Evolutionary conservation across 35 echinoderm and acorn worm genomes (phyloP), one percentile per base, ranked within the genome.

Genomic region (Nesometra sesokonis): DNA sequence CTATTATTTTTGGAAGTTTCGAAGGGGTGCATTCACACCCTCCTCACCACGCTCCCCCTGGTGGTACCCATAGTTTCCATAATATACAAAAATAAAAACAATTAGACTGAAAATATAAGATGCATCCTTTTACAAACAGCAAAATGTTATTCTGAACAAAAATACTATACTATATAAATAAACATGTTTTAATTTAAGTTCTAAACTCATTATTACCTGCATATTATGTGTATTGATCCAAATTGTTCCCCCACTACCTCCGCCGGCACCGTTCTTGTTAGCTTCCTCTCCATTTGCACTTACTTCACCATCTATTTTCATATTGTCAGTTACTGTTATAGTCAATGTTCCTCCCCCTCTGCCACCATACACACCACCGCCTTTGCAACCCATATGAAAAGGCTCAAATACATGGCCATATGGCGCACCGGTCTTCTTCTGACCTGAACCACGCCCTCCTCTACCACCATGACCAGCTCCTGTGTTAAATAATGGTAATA

Each of bases 391-490:
- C 32, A 92, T 43, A 29, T 87, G 78, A 17, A 30, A 33, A 23
- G 93, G 93, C 32, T 95, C 93, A 85, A 84, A 95, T 23, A 95
- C 30, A 47, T 92, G 87, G 17, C 90, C 93, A 80, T 37, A 92
- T 11, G 93, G 83, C 17, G 90, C 90, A 15, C 93, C 93, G 3
- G 93, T 95, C 23, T 77, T 86, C 31, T 29, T 82, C 67, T 91
- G 87, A 33, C 37, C 19, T 31, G 82, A 83, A 29, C 93, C 90
- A 78, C 88, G 88, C 11, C 93, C 93, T 77, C 93, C 90, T n/a
- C 90, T 82, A 30, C 93, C 93, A 83, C 93, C 93, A 80, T 95
- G 93, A 76, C 93, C 93, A 84, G 90, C 93, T 38, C 93, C 93
- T 95, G 35, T 13, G 77, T 37, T 77, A n/a, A 9, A 17, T 19